phyloP scores from a whole-genome alignment of 2,113 vertebrate species.

The Strix aluco region DNA sequence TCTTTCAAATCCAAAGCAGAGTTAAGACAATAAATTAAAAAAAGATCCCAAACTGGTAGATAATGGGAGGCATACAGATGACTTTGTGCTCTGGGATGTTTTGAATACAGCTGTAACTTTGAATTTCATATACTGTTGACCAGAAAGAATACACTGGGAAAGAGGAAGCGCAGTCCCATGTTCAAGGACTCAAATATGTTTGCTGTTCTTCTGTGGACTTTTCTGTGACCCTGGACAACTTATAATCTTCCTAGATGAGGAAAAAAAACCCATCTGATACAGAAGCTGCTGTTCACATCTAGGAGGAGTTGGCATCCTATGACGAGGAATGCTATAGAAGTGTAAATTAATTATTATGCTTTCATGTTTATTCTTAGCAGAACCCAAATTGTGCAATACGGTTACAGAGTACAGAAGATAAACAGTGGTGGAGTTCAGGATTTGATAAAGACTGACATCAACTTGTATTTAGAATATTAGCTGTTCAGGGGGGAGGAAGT shows the following conservation, averaged over 20 bases:
- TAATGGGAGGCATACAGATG: neutral
- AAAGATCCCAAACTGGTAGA: neutral
- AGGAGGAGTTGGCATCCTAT: neutral
- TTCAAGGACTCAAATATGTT: neutral
- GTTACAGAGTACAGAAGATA: neutral
- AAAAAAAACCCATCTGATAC: neutral
- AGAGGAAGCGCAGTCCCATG: neutral
- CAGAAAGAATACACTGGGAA: neutral
- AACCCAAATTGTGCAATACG: neutral
- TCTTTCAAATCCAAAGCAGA: neutral
- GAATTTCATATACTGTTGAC: neutral
- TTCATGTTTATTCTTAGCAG: neutral
- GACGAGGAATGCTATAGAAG: neutral
- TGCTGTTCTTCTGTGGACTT: neutral
- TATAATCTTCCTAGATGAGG: neutral
- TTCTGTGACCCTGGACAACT: neutral
- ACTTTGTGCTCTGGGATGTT: neutral
- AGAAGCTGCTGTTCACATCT: neutral
- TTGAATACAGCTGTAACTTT: neutral
- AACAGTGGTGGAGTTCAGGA: neutral
- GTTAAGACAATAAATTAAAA: neutral
- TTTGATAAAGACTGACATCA: neutral
- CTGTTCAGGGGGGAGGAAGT: neutral
- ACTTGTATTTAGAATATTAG: neutral
- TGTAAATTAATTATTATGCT: neutral